phyloP scores from a whole-genome alignment of 2,888 invertebrate genomes.

The Beris chalybata region DNA sequence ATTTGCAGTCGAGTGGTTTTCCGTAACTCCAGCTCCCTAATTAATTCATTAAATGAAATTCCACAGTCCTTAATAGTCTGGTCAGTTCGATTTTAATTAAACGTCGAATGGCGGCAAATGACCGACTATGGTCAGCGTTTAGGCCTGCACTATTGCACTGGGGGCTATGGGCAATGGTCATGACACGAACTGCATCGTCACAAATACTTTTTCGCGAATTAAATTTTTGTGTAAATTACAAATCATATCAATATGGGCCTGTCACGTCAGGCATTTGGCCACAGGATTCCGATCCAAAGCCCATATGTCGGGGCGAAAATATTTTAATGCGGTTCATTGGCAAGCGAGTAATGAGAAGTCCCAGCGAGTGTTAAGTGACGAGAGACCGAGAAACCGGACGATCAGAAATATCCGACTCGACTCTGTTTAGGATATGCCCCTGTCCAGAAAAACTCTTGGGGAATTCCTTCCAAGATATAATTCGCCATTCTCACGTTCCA shows the following conservation, averaged over 20 bases:
- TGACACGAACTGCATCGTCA: too few species aligned
- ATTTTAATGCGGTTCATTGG: slow-evolving; percentile 35
- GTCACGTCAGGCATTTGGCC: slow-evolving; percentile 21
- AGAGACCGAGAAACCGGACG: slow-evolving; percentile 3
- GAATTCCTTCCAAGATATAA: slow-evolving; percentile 33
- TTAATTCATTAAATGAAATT: slow-evolving; percentile 35
- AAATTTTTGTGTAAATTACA: slow-evolving; percentile 36
- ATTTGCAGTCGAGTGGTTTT: too few species aligned
- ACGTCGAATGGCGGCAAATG: neutral
- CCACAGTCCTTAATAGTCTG: slow-evolving; percentile 7
- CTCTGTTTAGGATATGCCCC: neutral
- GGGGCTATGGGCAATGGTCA: too few species aligned
- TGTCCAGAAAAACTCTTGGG: slow-evolving; percentile 17
- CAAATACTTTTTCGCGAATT: slow-evolving; percentile 15
- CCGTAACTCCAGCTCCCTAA: slow-evolving; percentile 9
- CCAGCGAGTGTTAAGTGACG: slow-evolving; percentile 22
- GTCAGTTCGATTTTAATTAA: slow-evolving; percentile 6
- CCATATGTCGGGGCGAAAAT: slow-evolving; percentile 32
- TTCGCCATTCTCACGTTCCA: slow-evolving; percentile 36
- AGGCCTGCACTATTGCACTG: neutral
- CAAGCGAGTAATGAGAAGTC: slow-evolving; percentile 1
- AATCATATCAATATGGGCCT: slow-evolving; percentile 35
- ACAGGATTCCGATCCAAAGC: slow-evolving; percentile 25
- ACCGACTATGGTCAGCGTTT: neutral
- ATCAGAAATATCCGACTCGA: slow-evolving; percentile 1